Base-by-base conservation (phyloP, 2,797 vertebrate genomes). In the Synanceia verrucosa region DNA sequence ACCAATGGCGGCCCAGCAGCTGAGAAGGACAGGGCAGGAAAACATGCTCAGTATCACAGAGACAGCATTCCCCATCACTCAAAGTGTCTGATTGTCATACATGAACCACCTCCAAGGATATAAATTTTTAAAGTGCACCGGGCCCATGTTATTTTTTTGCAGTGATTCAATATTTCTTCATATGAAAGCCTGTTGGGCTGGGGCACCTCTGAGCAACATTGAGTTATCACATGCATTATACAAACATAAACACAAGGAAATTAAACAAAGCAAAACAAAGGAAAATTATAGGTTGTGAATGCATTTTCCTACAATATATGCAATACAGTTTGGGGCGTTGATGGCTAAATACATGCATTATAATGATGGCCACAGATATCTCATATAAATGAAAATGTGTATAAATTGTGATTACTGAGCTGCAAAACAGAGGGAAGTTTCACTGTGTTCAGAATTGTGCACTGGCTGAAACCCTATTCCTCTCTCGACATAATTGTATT, bases 71-170 rank as follows among this genome's bases (percentile, higher is more conserved):
- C 10, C 64, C 67, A 69, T 89, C 76, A 78, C 64, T 68, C 69
- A 65, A 47, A 75, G 74, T 78, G 79, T 71, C 66, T 73, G 70
- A 87, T 86, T 88, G 86, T 87, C 87, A 84, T 79, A 87, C 86
- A 86, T 80, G 71, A 86, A 83, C 85, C n/a, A 73, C 88, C 86
- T 88, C 85, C 69, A 53, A 90, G 76, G 83, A 88, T 84, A 86
- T 88, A 50, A 23, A 83, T 88, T 88, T 90, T 91, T 78, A 86
- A 63, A 73, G 43, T 73, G 50, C 34, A n/a, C 66, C 31, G 26
- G 34, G 68, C 65, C 56, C 51, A 61, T 81, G 74, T 86, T 85
- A 88, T 90, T 88, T 88, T 72, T 87, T 84, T 83, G 51, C 76
- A 41, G 51, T 52, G 39, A 88, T 91, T 92, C 86, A 81, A 83